A percentile compares a stretch with the other conserved stretches of the same genome.
Evolutionary conservation across 2,888 invertebrate genomes (phyloP).

Genomic region (Ormia ochracea): DNA sequence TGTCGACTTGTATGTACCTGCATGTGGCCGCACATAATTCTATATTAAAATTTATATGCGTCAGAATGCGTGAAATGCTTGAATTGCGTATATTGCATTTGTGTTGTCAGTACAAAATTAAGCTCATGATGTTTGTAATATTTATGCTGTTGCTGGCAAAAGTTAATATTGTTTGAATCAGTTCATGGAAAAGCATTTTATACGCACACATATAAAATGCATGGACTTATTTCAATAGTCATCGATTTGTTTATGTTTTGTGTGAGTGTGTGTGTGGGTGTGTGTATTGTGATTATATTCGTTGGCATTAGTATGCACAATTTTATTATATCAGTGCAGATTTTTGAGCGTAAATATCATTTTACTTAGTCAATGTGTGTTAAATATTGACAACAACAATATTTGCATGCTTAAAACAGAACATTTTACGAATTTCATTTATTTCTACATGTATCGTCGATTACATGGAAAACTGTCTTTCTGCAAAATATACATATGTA

Average conservation of each 20-base stretch:
- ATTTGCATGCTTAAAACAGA: not conserved
- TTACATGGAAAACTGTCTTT: no score
- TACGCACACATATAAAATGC: not conserved
- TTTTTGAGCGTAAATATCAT: slow-evolving; percentile 70
- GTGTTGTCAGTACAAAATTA: slow-evolving; percentile 9
- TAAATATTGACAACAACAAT: slow-evolving; percentile 71
- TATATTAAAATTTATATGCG: not conserved
- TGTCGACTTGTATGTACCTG: not conserved
- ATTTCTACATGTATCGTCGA: no score
- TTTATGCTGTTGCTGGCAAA: not conserved
- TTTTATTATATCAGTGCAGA: slow-evolving; percentile 30
- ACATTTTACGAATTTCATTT: not conserved
- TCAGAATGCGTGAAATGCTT: not conserved
- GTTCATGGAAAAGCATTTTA: not conserved
- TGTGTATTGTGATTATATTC: not conserved
- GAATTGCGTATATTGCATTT: slow-evolving; percentile 38
- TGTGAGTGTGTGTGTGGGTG: not conserved
- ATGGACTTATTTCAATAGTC: no score
- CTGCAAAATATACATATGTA: no score
- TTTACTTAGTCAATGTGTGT: slow-evolving; percentile 72
- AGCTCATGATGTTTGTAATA: slow-evolving; percentile 27
- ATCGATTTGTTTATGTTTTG: not conserved
- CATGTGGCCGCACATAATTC: not conserved
- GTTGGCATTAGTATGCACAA: slow-evolving; percentile 1
- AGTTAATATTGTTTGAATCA: not conserved